Conservation (phyloP, 2,113 vertebrate species). For the Nyctereutes procyonoides region DNA sequence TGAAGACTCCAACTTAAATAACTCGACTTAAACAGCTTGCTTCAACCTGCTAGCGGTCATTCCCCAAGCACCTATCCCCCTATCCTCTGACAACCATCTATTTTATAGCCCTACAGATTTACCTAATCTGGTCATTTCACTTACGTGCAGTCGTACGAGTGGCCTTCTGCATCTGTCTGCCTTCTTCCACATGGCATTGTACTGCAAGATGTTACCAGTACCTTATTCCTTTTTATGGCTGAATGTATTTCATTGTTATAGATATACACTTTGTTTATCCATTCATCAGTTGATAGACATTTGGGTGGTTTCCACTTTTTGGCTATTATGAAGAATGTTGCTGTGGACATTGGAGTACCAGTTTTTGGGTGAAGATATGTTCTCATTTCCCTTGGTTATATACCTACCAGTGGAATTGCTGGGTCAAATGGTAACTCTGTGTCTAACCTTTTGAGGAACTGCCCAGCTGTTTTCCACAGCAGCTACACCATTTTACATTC, state of each 20-base stretch:
- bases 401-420: background rate
- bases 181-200: background rate
- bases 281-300: background rate
- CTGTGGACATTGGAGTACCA: background rate
- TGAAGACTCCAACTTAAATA: too few species aligned
- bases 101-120: background rate
- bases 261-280: background rate
- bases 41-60: accelerated
- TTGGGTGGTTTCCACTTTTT: background rate
- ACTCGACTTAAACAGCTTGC: background rate
- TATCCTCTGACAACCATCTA: background rate
- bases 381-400: background rate
- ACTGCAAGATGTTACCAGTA: background rate
- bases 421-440: background rate
- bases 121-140: background rate
- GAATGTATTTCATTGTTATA: background rate
- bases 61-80: background rate
- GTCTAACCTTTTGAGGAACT: background rate
- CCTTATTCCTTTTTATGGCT: background rate
- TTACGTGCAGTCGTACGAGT: background rate
- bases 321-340: background rate
- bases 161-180: background rate
- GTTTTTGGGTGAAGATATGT: background rate
- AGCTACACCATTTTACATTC: background rate
- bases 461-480: background rate